phyloP scores from a whole-genome alignment of 2,888 invertebrate species.

The Hecatera dysodea region DNA sequence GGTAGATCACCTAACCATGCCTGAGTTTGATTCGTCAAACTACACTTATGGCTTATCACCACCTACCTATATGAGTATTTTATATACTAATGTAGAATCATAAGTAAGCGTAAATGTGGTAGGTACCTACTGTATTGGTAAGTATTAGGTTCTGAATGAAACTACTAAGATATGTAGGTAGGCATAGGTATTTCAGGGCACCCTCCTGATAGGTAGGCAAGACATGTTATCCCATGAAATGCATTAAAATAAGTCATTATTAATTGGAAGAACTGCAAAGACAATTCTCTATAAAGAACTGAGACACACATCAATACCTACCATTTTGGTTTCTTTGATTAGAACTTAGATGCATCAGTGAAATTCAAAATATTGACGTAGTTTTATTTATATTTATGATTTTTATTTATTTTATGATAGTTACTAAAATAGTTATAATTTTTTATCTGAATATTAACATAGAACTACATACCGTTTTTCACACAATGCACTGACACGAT shows the following conservation, averaged over 20 bases:
- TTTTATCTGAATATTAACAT: too few relatives aligned
- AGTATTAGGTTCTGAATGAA: conserved; percentile 3
- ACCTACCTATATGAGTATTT: conserved; percentile 31
- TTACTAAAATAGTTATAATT: too few relatives aligned
- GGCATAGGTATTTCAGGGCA: not conserved
- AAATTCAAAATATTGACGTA: not conserved
- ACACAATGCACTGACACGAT: conserved; percentile 32
- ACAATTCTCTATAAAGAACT: too few relatives aligned
- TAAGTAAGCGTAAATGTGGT: not conserved
- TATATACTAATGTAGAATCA: conserved; percentile 5
- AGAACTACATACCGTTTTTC: conserved; percentile 1
- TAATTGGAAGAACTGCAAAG: too few relatives aligned
- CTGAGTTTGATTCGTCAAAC: conserved; percentile 30
- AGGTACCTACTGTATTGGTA: not conserved
- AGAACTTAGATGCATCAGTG: not conserved
- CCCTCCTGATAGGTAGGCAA: too few relatives aligned
- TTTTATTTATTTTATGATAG: not conserved
- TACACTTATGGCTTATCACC: conserved; percentile 34
- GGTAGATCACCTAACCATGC: conserved; percentile 29
- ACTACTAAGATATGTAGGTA: too few relatives aligned
- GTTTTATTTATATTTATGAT: not conserved
- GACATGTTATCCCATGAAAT: too few relatives aligned
- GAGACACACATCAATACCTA: too few relatives aligned
- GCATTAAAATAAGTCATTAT: too few relatives aligned
- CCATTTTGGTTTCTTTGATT: not conserved